Percentiles rank a stretch among this genome's conserved stretches.
Evolutionary conservation across 1,140 invertebrate species (phyloP).

Genomic region (Danaus melanippus): DNA sequence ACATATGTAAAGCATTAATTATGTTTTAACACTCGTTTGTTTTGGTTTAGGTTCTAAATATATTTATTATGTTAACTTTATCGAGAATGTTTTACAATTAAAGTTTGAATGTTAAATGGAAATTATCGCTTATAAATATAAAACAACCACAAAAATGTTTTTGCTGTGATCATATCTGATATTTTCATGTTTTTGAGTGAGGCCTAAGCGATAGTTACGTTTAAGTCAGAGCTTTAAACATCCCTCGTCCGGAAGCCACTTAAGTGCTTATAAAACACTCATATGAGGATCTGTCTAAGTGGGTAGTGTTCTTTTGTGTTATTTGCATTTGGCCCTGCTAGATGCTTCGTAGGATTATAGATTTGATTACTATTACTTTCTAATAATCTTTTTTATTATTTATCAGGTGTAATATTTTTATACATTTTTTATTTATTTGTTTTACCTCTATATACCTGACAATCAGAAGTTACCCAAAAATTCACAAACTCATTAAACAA

Average conservation of each 20-base stretch:
- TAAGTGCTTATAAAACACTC: conserved; percentile 68
- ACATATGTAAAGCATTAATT: no score
- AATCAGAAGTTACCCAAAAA: no score
- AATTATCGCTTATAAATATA: conserved; percentile 44
- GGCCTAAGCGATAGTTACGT: conserved; percentile 37
- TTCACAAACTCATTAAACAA: no score
- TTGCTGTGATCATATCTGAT: conserved; percentile 48
- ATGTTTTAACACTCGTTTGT: no score
- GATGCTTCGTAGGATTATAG: conserved; percentile 12
- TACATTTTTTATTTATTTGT: no score
- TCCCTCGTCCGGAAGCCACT: conserved; percentile 53
- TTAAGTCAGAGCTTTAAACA: conserved; percentile 56
- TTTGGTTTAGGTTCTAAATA: no score
- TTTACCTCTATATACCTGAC: no score
- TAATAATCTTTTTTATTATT: no score
- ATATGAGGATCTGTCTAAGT: conserved; percentile 51
- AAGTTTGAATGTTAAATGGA: conserved; percentile 4
- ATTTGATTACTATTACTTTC: conserved; percentile 4
- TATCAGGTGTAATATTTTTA: no score
- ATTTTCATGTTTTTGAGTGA: conserved; percentile 54
- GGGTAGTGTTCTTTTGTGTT: conserved; percentile 42
- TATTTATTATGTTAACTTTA: no score
- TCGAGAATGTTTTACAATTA: no score
- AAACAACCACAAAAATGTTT: conserved; percentile 43
- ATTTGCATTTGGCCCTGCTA: conserved; percentile 21